Evolutionary conservation across 1,140 invertebrate genomes (phyloP).

Genomic region (Drosophila simulans): DNA sequence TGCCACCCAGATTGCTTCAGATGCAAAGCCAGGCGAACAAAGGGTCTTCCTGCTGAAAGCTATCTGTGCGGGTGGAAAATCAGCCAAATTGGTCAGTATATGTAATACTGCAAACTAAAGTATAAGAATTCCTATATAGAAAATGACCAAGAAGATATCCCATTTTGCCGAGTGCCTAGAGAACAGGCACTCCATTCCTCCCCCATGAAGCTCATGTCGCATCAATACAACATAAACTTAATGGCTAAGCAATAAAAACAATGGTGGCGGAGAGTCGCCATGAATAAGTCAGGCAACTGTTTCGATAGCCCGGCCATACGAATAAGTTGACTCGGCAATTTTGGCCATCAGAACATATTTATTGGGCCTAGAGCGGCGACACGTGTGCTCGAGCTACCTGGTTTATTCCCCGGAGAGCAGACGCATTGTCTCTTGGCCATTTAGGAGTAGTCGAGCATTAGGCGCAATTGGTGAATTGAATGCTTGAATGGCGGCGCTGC

Average conservation of each 20-base stretch:
- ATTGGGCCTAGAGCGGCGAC: constrained; percentile 33
- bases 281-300: constrained; percentile 53
- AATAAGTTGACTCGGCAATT: constrained; percentile 48
- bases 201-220: constrained; percentile 1
- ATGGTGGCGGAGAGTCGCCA: constrained; percentile 33
- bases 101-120: too few species aligned
- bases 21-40: constrained; percentile 15
- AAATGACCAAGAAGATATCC: background rate
- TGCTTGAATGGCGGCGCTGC: constrained; percentile 29
- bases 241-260: constrained; percentile 51
- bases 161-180: background rate
- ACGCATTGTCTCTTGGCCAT: constrained; percentile 27
- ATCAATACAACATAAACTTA: constrained; percentile 34
- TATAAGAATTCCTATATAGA: too few species aligned
- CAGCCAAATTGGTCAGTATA: background rate
- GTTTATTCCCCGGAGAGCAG: background rate
- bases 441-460: constrained; percentile 51
- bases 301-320: constrained; percentile 10
- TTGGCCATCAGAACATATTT: constrained; percentile 52
- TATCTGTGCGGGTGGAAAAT: constrained; percentile 5
- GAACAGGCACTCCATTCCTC: background rate
- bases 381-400: constrained; percentile 47
- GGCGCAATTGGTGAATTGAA: constrained; percentile 49
- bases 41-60: background rate
- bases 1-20: constrained; percentile 20